These are phyloP conservation scores for Dasyurus viverrinus DNA, from an alignment of 2,113 vertebrate species.

Conservation along the genomic window DNA sequence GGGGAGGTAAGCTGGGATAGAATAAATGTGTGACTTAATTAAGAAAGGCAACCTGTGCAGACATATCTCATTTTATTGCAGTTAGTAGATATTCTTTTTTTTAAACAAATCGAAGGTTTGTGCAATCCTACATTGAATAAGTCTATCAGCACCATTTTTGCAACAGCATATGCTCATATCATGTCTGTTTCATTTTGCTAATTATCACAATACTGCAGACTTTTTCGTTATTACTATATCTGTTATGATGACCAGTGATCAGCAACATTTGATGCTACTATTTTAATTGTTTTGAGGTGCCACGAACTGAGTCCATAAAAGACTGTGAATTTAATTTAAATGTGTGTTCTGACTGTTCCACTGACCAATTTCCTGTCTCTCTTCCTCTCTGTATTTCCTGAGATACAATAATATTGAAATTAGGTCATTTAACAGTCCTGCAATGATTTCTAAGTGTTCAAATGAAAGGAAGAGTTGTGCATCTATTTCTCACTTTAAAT, in stretches of 20 bases:
- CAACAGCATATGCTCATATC: no score
- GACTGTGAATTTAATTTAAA: no score
- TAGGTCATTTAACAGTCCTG: no score
- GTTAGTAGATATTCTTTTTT: not conserved
- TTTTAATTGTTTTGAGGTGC: no score
- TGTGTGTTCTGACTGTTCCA: no score
- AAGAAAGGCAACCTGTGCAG: not conserved
- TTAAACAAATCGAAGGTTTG: not conserved
- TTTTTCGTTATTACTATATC: not conserved
- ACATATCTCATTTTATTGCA: not conserved
- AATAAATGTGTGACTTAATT: not conserved
- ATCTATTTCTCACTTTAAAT: not conserved
- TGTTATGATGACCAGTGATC: no score
- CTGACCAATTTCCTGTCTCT: no score
- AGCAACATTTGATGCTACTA: no score
- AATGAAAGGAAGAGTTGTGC: not conserved
- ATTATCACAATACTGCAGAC: not conserved
- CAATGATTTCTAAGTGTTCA: not conserved
- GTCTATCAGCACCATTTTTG: not conserved
- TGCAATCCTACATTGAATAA: not conserved
- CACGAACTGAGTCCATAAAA: no score
- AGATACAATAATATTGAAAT: no score
- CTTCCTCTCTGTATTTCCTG: no score
- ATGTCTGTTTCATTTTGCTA: not conserved
- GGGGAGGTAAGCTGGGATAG: not conserved